A percentile compares a stretch with the other conserved stretches of the same genome.
Conservation (phyloP, 2,888 invertebrate species). For the Hydrotaea cyrtoneurina region DNA sequence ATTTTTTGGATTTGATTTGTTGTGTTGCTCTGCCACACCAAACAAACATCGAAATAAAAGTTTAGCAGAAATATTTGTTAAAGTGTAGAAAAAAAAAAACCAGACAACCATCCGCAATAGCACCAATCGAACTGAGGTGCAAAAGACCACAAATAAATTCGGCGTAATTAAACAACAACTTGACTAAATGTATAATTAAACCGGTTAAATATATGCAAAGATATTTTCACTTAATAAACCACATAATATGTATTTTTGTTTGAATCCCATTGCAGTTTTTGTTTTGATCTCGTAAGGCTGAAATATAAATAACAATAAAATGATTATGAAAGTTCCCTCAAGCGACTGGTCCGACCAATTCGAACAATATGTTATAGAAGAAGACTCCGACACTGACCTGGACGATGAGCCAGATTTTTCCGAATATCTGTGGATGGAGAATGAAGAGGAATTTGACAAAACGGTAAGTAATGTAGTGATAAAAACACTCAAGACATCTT, state of each 20-base stretch:
- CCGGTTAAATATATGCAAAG: constrained; percentile 34
- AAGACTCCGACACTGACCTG: constrained; percentile 77
- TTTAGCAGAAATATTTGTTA: constrained; percentile 35
- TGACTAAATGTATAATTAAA: constrained; percentile 25
- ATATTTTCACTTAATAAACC: no score
- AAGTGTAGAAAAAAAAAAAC: constrained; percentile 43
- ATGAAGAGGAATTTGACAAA: constrained; percentile 95
- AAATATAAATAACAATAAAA: constrained; percentile 66
- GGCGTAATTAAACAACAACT: constrained; percentile 19
- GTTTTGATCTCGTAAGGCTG: constrained; percentile 27
- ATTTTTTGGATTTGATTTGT: constrained; percentile 28
- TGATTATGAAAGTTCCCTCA: constrained; percentile 80
- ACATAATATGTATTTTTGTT: neutral
- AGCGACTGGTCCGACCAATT: constrained; percentile 79
- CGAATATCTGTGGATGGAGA: constrained; percentile 97
- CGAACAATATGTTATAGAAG: constrained; percentile 77
- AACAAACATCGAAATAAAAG: neutral
- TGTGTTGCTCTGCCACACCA: constrained; percentile 15
- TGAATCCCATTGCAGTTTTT: constrained; percentile 51
- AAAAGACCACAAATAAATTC: constrained; percentile 22
- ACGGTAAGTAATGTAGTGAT: constrained; percentile 83
- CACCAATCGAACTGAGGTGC: neutral
- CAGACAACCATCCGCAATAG: constrained; percentile 14
- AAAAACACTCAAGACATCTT: no score
- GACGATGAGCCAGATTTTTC: constrained; percentile 86